Evolutionary conservation across 2,113 vertebrate species (phyloP), one percentile per base, ranked within the genome.

Genomic region (Cyprinodon tularosa): DNA sequence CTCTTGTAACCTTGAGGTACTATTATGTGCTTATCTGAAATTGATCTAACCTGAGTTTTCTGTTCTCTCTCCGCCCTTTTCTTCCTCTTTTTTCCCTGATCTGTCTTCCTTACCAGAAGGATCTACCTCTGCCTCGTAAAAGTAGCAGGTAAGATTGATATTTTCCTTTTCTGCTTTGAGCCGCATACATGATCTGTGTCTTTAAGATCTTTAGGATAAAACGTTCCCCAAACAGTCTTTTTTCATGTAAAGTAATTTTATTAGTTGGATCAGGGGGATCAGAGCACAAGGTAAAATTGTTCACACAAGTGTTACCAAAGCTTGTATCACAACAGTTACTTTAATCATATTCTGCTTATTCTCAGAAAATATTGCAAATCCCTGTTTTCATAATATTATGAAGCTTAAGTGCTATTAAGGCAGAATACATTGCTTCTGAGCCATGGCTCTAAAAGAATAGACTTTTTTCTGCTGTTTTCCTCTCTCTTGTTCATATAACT

Each of bases 101-200:
- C 62, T 70, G 3, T 87, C 50, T 83, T 88, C 75, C 70, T 83
- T 53, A 72, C 78, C 88, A 93, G 90, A 93, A 93, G 91, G 92
- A 93, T 86, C 77, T 93, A 71, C 92, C 92, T 69, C 89, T 93
- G 85, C 92, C 92, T 22, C 84, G 92, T 3, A 93, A 93, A 90
- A 92, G 90, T 84, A 91, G 89, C 88, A 89, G 88, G 92, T 93
- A 83, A 83, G 90, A 83, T 81, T 7, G 60, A 14, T 3, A 4
- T 74, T 68, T 44, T 63, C 48, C 4, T 12, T 68, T 0, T 72
- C 0, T 59, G 20, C 64, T 3, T 75, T 0, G 4, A 57, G 0
- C 12, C 42, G 9, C 4, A 22, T 40, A n/a, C 3, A 40, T 17
- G 7, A 53, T 17, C 17, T 53, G 15, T 2, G 6, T 17, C 20